Conservation (phyloP, 2,797 vertebrate species). For the Liparis tanakae region DNA sequence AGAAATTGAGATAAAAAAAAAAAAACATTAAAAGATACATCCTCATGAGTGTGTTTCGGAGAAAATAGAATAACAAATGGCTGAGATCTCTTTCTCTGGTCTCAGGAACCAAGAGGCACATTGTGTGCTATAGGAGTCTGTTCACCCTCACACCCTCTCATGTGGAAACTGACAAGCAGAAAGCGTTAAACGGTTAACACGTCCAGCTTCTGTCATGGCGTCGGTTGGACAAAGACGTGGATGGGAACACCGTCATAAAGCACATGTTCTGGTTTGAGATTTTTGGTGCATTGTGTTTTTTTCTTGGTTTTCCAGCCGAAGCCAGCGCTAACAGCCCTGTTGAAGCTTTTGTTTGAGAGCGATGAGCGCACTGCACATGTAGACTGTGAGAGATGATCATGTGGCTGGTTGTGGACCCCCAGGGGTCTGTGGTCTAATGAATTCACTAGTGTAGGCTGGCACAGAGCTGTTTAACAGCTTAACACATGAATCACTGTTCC, state of each 20-base stretch:
- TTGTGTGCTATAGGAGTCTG: not conserved
- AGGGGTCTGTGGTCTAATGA: slow-evolving; percentile 59
- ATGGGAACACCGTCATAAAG: not conserved
- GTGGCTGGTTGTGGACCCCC: slow-evolving; percentile 51
- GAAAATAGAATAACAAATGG: not conserved
- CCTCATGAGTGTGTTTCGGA: not conserved
- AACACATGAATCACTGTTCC: slow-evolving; percentile 69
- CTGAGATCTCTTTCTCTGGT: not conserved
- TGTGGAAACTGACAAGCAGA: not conserved
- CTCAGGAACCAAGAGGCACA: not conserved
- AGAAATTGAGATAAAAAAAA: not conserved
- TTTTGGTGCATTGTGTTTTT: not conserved
- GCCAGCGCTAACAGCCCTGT: not conserved
- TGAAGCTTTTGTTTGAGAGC: slow-evolving; percentile 12
- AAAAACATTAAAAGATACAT: not conserved
- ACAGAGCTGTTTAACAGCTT: slow-evolving; percentile 68
- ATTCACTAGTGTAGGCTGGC: slow-evolving; percentile 56
- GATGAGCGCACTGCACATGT: slow-evolving; percentile 39
- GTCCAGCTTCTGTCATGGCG: not conserved
- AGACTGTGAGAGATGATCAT: slow-evolving; percentile 59
- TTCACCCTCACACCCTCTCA: not conserved
- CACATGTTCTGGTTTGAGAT: not conserved
- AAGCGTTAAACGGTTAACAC: not conserved
- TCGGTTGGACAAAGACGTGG: not conserved
- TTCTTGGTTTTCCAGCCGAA: not conserved